Evolutionary conservation across 2,888 invertebrate species (phyloP), one percentile per base, ranked within the genome.

Genomic region (Hirtodrosophila duncani): DNA sequence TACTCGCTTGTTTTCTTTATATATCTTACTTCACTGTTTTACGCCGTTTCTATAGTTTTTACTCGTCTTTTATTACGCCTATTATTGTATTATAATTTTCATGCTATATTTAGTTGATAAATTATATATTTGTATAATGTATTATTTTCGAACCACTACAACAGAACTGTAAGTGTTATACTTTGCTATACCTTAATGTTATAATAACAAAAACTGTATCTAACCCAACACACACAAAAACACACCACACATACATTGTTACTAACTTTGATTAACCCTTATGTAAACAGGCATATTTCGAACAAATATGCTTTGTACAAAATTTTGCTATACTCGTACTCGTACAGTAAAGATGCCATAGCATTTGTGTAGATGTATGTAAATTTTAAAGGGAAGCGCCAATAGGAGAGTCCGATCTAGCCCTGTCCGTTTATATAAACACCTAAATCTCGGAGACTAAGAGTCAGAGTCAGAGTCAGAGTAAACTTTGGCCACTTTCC

Each of bases 131-230:
- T 57, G 64, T 37, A 16, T 36, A n/a, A n/a, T 51, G 44, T 65
- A 36, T 23, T 36, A 36, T 44, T 14, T 51, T 63, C 53, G 48
- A 55, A 67, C 39, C 43, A 52, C 39, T 68, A 57, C 34, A 55
- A 46, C 37, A 49, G 39, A 72, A 67, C 60, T 78, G 70, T 78
- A 72, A 78, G 75, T 75, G 67, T 58, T 70, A 53, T 45, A 38
- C 10, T 43, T 55, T 49, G 42, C 33, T 37, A 49, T 14, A 30
- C 27, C 21, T 49, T 49, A 17, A 27, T 18, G 29, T 50, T 42
- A 17, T 31, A 58, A 29, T 14, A 31, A n/a, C n/a, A n/a, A n/a
- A n/a, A n/a, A n/a, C 20, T 5, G 30, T 42, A 17, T 16, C 26
- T 42, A 42, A 42, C 42, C 21, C 31, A 13, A 24, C 20, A 6